A percentile compares a stretch with the other conserved stretches of the same genome.
Evolutionary conservation across 2,797 vertebrate genomes (phyloP).

Genomic region (Myiothlypis coronata): DNA sequence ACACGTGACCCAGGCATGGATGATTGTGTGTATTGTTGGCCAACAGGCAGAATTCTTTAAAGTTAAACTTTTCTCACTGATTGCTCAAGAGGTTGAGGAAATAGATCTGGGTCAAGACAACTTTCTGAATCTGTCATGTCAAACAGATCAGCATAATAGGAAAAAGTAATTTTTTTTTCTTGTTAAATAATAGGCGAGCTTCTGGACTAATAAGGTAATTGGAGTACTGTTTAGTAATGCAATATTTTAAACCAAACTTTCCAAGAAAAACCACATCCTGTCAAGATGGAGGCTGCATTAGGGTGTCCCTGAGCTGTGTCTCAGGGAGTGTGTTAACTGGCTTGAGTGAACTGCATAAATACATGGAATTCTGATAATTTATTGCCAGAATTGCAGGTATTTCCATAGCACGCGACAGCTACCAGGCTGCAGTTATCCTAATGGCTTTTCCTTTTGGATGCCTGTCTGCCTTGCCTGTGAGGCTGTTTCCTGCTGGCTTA

Average conservation of each 20-base stretch:
- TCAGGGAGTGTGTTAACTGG: neutral
- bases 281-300: neutral
- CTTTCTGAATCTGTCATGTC: neutral
- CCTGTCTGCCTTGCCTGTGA: neutral
- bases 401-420: rapidly evolving
- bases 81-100: neutral
- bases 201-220: neutral
- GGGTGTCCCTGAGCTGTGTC: neutral
- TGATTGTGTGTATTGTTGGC: neutral
- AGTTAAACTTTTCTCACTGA: neutral
- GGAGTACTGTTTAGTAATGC: neutral
- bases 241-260: neutral
- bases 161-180: neutral
- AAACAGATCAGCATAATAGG: neutral
- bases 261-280: neutral
- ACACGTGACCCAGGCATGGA: rapidly evolving
- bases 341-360: neutral
- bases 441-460: neutral
- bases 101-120: neutral
- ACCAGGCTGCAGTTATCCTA: neutral
- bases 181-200: neutral
- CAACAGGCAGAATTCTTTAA: neutral
- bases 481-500: neutral
- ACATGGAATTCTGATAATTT: neutral
- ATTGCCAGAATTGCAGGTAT: neutral